These are phyloP conservation scores for Microcebus ravelobensis DNA, from an alignment of 2,113 vertebrate species.

Conservation along the genomic window DNA sequence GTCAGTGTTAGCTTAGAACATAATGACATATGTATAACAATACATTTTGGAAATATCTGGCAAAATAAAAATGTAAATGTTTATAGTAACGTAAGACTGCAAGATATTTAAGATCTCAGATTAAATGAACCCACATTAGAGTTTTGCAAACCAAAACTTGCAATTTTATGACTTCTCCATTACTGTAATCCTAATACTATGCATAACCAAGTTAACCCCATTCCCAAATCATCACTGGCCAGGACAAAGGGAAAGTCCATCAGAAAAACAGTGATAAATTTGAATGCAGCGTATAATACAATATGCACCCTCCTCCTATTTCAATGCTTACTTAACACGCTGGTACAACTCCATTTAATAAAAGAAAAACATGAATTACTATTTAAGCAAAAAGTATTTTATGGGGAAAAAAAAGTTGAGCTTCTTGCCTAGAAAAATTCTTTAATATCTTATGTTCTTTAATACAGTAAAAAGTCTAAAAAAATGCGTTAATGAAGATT, in stretches of 20 bases:
- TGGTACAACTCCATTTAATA: neutral
- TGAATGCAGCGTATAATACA: conserved; percentile 37
- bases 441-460: conserved; percentile 63
- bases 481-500: conserved; percentile 47
- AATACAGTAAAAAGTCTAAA: conserved; percentile 47
- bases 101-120: conserved; percentile 32
- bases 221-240: neutral
- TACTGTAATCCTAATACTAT: neutral
- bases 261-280: conserved; percentile 35
- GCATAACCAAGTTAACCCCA: neutral
- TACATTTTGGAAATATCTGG: conserved; percentile 50
- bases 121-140: conserved; percentile 26
- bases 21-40: conserved; percentile 39
- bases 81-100: conserved; percentile 38
- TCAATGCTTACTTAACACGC: conserved; percentile 39
- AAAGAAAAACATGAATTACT: conserved; percentile 48
- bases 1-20: conserved; percentile 44
- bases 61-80: conserved; percentile 42
- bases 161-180: neutral
- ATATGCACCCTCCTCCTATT: neutral
- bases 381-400: conserved; percentile 45
- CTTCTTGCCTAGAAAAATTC: conserved; percentile 69
- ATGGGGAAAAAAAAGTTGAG: conserved; percentile 4
- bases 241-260: conserved; percentile 14
- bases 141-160: conserved; percentile 5